Evolutionary conservation across 2,113 vertebrate species (phyloP).

Genomic region (Anhinga rufa): DNA sequence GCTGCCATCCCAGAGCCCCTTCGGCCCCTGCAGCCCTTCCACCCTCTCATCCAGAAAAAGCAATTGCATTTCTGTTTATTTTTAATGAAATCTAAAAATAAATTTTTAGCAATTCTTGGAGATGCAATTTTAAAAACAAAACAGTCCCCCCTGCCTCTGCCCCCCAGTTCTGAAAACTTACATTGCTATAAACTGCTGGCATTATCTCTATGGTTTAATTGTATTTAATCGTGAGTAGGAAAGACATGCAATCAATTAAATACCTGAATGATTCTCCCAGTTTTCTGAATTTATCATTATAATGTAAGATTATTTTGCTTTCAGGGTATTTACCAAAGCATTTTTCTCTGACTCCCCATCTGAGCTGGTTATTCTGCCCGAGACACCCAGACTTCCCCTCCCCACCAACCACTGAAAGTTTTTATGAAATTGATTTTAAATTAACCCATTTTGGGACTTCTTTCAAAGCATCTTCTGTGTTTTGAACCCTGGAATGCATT

Average conservation of each 20-base stretch:
- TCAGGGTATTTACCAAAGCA: neutral
- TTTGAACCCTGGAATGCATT: neutral
- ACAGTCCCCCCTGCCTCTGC: accelerated
- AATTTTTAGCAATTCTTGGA: neutral
- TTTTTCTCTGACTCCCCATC: neutral
- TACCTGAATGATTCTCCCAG: neutral
- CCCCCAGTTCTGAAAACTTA: accelerated
- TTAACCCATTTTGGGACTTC: neutral
- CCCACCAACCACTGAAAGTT: neutral
- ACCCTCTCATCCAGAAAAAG: neutral
- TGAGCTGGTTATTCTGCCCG: neutral
- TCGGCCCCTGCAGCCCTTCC: neutral
- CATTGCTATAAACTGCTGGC: neutral
- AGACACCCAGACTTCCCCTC: neutral
- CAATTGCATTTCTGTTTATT: neutral
- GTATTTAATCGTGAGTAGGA: neutral
- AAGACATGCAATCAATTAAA: neutral
- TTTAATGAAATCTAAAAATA: neutral
- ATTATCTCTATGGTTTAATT: neutral
- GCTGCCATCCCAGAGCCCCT: neutral
- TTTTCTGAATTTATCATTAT: neutral
- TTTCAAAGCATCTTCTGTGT: neutral
- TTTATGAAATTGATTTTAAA: neutral
- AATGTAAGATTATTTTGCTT: neutral
- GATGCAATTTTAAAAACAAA: neutral